Evolutionary conservation across 2,888 invertebrate genomes (phyloP).

Genomic region (Proisotoma minuta): DNA sequence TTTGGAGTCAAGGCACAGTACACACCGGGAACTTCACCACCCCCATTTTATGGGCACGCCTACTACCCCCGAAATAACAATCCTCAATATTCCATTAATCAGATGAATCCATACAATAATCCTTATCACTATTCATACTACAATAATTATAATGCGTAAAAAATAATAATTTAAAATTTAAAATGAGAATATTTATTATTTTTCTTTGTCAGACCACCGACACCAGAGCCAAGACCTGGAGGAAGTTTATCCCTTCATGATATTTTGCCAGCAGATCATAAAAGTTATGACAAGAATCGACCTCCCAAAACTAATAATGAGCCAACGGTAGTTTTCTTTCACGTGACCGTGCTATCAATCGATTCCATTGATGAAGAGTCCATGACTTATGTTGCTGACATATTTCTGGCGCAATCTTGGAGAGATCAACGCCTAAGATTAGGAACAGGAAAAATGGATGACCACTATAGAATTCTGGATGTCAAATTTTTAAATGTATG

Average conservation of each 20-base stretch:
- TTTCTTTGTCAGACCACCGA: constrained; percentile 20
- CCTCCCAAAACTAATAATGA: constrained; percentile 80
- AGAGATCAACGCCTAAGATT: constrained; percentile 78
- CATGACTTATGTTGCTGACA: constrained; percentile 91
- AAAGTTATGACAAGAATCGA: constrained; percentile 83
- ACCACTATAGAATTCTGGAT: constrained; percentile 81
- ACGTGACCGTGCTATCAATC: constrained; percentile 80
- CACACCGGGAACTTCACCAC: constrained; percentile 16
- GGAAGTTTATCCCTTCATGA: constrained; percentile 71
- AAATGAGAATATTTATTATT: background rate
- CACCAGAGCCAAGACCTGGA: constrained; percentile 30
- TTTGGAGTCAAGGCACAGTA: constrained; percentile 18
- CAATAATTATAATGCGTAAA: constrained; percentile 25
- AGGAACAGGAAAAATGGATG: constrained; percentile 86
- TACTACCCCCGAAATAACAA: constrained; percentile 14
- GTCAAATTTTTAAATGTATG: constrained; percentile 68
- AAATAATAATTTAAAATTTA: background rate
- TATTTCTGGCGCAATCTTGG: constrained; percentile 90
- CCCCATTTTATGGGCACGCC: constrained; percentile 18
- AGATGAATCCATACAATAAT: constrained; percentile 23
- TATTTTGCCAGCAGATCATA: constrained; percentile 75
- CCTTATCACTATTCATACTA: constrained; percentile 20
- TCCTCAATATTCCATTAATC: constrained; percentile 20
- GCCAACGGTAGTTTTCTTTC: constrained; percentile 83
- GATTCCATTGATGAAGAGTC: constrained; percentile 95